phyloP scores from a whole-genome alignment of 2,113 vertebrate species.

The Corapipo altera region DNA sequence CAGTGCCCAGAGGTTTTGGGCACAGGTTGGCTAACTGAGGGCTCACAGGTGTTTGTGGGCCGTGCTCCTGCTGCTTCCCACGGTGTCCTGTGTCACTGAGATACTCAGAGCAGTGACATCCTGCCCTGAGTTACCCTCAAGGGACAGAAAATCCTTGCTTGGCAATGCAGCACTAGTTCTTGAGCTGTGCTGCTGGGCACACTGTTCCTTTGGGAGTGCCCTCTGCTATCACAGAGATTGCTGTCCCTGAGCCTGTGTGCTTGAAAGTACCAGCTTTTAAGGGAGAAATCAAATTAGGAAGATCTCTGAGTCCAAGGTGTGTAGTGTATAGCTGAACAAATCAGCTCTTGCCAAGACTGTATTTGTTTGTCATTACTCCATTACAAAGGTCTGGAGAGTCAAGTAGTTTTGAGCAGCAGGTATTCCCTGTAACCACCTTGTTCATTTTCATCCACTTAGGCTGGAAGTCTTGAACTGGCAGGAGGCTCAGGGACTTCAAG shows the following conservation, averaged over 20 bases:
- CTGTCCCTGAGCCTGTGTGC: not conserved
- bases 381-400: not conserved
- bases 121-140: not conserved
- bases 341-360: not conserved
- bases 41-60: not conserved
- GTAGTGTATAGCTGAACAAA: not conserved
- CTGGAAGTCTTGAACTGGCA: not conserved
- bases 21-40: not conserved
- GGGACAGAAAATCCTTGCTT: not conserved
- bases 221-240: not conserved
- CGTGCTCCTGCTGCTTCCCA: not conserved
- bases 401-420: not conserved
- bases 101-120: fast-evolving
- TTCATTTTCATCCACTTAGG: not conserved
- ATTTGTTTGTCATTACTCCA: not conserved
- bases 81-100: not conserved
- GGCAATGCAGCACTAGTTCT: not conserved
- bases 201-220: not conserved
- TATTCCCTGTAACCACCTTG: not conserved
- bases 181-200: not conserved
- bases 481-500: not conserved
- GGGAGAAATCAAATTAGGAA: not conserved
- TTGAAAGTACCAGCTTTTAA: not conserved
- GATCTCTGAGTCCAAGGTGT: not conserved
- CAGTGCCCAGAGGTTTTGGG: not conserved